Evolutionary conservation across 2,888 invertebrate species (phyloP), one percentile per base, ranked within the genome.

Genomic region (Apamea crenata): DNA sequence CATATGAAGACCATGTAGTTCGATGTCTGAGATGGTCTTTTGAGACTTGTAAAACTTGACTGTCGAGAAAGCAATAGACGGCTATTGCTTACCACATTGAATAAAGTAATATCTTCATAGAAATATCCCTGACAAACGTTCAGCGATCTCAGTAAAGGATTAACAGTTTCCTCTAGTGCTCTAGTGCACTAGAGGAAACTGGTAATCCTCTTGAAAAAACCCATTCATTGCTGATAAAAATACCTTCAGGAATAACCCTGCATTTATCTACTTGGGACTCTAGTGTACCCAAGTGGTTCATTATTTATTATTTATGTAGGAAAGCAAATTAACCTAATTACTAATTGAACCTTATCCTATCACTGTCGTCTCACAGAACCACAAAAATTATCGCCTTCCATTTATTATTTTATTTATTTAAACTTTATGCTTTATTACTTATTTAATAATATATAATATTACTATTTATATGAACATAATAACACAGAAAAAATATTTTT

Each of bases 401-500:
- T 36, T 65, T 65, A 65, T 25, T 36, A 36, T 36, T 65, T 36
- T 36, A 21, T 65, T 21, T 25, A 65, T 25, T 32, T 10, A 63
- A 32, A 21, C 18, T n/a, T 14, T 36, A 65, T 32, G 32, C 18
- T n/a, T n/a, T n/a, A n/a, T n/a, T n/a, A n/a, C n/a, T n/a, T n/a
- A n/a, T n/a, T 72, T 32, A n/a, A 32, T 29, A 44, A 44, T 18
- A 4, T 32, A 40, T 29, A 21, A 40, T 40, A n/a, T n/a, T 16
- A 75, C 16, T 21, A 18, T 50, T 29, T 29, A 6, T n/a, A 36
- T 36, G 4, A 67, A 63, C 25, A 14, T 66, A 63, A 21, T 25
- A 74, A 10, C 10, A 50, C 65, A 77, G 25, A 25, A 14, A 63
- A 65, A 53, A 44, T 56, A 77, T 44, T n/a, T 53, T 40, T 12